Base-by-base conservation (phyloP, 2,797 vertebrate genomes). In the Poecilia gillii region DNA sequence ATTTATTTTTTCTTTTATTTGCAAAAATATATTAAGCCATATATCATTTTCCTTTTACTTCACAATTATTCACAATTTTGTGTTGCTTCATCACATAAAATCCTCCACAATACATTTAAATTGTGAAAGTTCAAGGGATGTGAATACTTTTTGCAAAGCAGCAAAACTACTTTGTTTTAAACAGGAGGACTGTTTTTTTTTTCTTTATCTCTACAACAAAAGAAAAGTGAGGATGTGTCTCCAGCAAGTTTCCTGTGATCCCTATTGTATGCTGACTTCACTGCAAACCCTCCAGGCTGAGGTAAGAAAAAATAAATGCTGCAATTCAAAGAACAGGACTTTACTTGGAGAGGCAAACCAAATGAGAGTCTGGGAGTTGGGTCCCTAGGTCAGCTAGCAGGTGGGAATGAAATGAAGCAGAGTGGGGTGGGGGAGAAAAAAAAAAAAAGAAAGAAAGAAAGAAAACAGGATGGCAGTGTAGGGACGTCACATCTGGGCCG, bases 401-500 rank as follows among this genome's bases (percentile, higher is more conserved):
- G 96, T 95, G 95, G 95, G 91, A 92, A 95, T 94, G 94, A 85
- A 84, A 95, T 92, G 91, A 92, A 95, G 94, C 82, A 94, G 92
- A 96, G 94, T 91, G 85, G 79, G 77, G 66, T 53, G 23, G 62
- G 6, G 11, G 41, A 18, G 66, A 68, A 74, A 55, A 6, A 39
- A 83, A 25, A 13, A 25, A 73, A 75, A 75, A n/a, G n/a, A n/a
- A 47, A 80, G 5, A 57, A 25, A 43, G 49, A 74, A 53, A 0
- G 74, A 90, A 91, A 94, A 85, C 81, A 88, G 87, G 84, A 93
- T 95, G 95, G 92, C 87, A 81, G 88, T 88, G 92, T 81, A 76
- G 83, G 89, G 84, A 93, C 85, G 89, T 93, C 93, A 96, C 96
- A 96, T 96, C 94, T 94, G 96, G 95, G 90, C 96, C 89, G 93